Percentiles rank a stretch among this genome's conserved stretches.
phyloP scores from a whole-genome alignment of 2,113 vertebrate species.

The Aramus guarauna region DNA sequence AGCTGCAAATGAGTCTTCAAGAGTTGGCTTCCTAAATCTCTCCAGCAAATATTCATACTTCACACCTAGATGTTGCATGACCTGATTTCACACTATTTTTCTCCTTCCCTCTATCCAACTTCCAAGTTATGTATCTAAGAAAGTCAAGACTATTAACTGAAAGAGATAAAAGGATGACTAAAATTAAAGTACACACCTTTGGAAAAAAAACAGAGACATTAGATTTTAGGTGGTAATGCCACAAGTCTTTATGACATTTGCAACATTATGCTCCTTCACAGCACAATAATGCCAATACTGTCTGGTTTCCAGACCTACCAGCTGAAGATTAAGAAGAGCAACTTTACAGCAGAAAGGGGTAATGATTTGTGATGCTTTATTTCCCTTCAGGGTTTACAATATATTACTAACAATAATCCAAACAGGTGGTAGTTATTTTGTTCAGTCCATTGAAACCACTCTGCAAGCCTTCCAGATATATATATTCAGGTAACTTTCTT shows the following conservation, averaged over 20 bases:
- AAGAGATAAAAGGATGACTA: not conserved
- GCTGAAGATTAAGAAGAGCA: not conserved
- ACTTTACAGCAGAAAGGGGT: not conserved
- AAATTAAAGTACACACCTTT: not conserved
- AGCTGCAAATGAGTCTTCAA: not conserved
- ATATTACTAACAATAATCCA: not conserved
- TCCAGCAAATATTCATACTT: not conserved
- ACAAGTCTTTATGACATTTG: not conserved
- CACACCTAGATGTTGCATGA: not conserved
- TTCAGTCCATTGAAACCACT: not conserved
- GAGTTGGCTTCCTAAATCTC: not conserved
- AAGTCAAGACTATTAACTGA: not conserved
- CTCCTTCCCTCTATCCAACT: not conserved
- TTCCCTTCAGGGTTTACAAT: not conserved
- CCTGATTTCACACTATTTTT: not conserved
- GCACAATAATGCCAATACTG: not conserved
- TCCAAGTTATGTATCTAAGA: not conserved
- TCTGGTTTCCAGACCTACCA: not conserved
- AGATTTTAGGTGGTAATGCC: not conserved
- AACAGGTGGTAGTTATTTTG: not conserved
- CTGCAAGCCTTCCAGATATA: not conserved
- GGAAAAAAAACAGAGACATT: accelerated
- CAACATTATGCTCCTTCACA: not conserved
- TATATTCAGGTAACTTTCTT: not conserved
- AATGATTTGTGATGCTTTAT: not conserved